Conservation (phyloP, 2,113 vertebrate species). For the Anthoscopus minutus region DNA sequence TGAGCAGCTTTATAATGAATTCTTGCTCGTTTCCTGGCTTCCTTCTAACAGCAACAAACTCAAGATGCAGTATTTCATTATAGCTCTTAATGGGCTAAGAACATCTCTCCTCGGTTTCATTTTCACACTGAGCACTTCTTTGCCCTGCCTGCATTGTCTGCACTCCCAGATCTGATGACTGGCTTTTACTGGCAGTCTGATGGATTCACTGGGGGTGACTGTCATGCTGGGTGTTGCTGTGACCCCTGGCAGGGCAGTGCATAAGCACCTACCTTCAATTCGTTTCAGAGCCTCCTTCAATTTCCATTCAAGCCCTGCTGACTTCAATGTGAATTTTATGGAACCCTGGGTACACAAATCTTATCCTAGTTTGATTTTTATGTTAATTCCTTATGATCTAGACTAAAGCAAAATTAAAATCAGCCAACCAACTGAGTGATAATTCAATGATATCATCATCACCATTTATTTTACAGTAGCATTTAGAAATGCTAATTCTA, state of each 20-base stretch:
- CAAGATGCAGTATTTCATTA: constrained; percentile 47
- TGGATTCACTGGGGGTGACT: not conserved
- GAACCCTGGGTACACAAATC: not conserved
- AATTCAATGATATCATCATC: not conserved
- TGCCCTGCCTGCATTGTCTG: not conserved
- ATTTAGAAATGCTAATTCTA: not conserved
- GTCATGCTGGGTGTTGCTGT: not conserved
- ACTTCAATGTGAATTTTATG: not conserved
- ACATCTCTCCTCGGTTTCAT: not conserved
- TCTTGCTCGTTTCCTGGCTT: constrained; percentile 39
- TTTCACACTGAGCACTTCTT: not conserved
- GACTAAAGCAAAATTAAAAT: not conserved
- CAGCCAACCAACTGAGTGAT: not conserved
- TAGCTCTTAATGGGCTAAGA: constrained; percentile 10
- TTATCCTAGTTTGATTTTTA: not conserved
- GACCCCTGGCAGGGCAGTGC: not conserved
- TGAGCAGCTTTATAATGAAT: constrained; percentile 49
- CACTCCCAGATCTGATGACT: not conserved
- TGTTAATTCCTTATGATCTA: not conserved
- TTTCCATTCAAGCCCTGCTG: not conserved
- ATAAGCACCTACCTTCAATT: not conserved
- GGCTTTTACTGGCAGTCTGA: not conserved
- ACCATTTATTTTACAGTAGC: not conserved
- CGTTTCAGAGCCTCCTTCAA: not conserved
- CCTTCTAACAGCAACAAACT: constrained; percentile 26